phyloP scores from a whole-genome alignment of 1,140 invertebrate genomes.

The Metopolophium dirhodum region DNA sequence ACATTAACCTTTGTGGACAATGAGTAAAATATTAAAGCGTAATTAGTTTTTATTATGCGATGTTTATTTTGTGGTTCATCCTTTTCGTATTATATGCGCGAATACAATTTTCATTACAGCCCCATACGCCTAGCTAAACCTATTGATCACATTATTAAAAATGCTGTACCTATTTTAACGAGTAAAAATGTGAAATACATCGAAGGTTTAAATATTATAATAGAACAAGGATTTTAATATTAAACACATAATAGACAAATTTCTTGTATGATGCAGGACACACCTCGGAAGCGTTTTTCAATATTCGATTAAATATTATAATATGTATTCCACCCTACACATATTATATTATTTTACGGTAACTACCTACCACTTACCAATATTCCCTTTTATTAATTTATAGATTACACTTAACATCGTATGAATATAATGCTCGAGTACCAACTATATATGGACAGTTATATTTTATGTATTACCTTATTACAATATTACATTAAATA shows the following conservation, averaged over 20 bases:
- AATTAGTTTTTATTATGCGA: neutral
- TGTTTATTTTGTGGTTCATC: slow-evolving; percentile 16
- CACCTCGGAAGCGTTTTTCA: neutral
- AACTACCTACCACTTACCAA: too few relatives aligned
- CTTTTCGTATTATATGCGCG: neutral
- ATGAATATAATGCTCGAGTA: neutral
- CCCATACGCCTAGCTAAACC: neutral
- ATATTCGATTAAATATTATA: neutral
- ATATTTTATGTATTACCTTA: neutral
- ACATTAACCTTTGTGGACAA: neutral
- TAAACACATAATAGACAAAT: neutral
- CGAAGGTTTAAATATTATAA: neutral
- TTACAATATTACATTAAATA: neutral
- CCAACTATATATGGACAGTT: too few relatives aligned
- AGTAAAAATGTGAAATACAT: neutral
- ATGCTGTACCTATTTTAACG: neutral
- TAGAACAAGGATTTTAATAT: slow-evolving; percentile 17
- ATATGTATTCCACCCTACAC: neutral
- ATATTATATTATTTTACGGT: neutral
- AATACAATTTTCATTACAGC: neutral
- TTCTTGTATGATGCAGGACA: neutral
- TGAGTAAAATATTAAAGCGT: neutral
- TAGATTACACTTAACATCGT: neutral
- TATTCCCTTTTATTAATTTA: neutral
- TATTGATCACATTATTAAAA: slow-evolving; percentile 9